Conservation (phyloP, 2,113 vertebrate species). For the Ramphastos sulfuratus region DNA sequence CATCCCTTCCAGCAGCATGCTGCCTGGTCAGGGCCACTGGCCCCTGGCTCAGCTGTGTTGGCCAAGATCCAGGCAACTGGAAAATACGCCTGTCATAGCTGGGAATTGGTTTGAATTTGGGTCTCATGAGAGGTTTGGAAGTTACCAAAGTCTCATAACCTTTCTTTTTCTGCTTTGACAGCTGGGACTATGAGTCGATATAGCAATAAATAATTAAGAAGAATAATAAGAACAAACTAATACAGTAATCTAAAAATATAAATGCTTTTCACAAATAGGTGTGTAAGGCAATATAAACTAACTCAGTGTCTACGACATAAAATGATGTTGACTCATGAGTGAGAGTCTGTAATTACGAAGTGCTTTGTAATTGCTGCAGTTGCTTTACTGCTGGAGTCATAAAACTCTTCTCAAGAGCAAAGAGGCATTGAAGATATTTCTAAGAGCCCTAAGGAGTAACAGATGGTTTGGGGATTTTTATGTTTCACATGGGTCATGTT, state of each 20-base stretch:
- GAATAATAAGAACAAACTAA: not conserved
- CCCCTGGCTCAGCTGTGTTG: not conserved
- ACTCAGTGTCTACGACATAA: not conserved
- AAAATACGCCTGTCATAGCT: not conserved
- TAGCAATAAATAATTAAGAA: not conserved
- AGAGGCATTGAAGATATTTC: not conserved
- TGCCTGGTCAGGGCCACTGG: not conserved
- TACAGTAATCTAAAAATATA: not conserved
- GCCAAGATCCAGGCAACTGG: not conserved
- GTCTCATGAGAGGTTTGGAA: not conserved
- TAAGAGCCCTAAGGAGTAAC: conserved; percentile 1
- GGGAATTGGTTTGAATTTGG: not conserved
- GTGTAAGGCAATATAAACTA: not conserved
- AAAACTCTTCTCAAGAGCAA: not conserved
- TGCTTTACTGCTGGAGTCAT: not conserved
- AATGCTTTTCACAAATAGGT: not conserved
- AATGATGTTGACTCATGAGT: not conserved
- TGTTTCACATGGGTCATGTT: not conserved
- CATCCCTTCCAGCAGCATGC: not conserved
- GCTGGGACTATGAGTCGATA: not conserved
- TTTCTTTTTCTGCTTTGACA: not conserved
- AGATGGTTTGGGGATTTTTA: not conserved
- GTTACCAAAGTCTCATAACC: not conserved
- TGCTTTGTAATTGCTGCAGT: not conserved
- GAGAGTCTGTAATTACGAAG: not conserved